Conservation (phyloP, 2,797 vertebrate genomes). For the Lindbergichthys nudifrons region DNA sequence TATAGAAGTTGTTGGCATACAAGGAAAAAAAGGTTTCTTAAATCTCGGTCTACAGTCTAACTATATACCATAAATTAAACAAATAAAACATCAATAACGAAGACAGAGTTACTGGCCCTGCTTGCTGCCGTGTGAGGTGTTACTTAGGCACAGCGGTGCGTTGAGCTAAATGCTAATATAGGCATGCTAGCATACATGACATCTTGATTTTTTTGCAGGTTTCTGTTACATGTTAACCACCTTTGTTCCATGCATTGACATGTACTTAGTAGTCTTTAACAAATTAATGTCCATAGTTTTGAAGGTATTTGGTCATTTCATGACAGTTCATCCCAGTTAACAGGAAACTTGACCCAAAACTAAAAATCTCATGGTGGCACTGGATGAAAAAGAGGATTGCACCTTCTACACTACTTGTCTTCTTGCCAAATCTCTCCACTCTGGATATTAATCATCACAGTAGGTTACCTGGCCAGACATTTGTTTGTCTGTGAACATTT, state of each 20-base stretch:
- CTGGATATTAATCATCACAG: conserved; percentile 44
- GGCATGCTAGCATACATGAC: no score
- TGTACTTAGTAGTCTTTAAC: neutral
- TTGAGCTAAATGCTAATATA: neutral
- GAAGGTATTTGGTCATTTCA: neutral
- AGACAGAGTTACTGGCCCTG: neutral
- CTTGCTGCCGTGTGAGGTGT: neutral
- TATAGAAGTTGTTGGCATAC: neutral
- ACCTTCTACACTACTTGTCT: conserved; percentile 6
- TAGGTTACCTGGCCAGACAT: conserved; percentile 1
- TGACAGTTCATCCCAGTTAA: neutral
- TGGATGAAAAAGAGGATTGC: neutral
- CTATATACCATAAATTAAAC: neutral
- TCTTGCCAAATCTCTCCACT: conserved; percentile 29
- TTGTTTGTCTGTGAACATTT: conserved; percentile 2
- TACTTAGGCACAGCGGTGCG: neutral
- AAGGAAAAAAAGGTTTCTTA: neutral
- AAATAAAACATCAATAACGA: neutral
- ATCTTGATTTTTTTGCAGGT: neutral
- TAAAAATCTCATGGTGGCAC: conserved; percentile 1
- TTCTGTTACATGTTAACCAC: neutral
- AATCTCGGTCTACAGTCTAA: neutral
- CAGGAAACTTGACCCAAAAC: neutral
- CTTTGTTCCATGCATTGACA: neutral
- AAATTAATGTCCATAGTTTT: neutral